phyloP scores from a whole-genome alignment of 2,888 invertebrate species.

The Pseudococcus jackbeardsleyi region DNA sequence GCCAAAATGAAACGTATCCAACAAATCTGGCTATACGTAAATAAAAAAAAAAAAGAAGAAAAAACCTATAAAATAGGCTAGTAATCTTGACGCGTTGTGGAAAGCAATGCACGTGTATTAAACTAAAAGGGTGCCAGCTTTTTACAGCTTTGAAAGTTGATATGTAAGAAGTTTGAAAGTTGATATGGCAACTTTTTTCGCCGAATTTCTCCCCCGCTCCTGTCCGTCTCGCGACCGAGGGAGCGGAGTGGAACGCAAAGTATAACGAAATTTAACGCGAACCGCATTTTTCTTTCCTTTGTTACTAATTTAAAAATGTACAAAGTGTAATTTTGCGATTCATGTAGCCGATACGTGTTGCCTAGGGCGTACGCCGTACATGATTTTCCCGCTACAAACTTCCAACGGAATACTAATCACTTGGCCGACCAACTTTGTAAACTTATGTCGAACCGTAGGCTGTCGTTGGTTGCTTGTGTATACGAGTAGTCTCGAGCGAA shows the following conservation, averaged over 20 bases:
- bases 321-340: conserved; percentile 50
- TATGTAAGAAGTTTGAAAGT: conserved; percentile 63
- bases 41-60: conserved; percentile 41
- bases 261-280: conserved; percentile 38
- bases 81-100: conserved; percentile 63
- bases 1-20: conserved; percentile 61
- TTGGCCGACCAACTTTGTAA: conserved; percentile 36
- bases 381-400: conserved; percentile 38
- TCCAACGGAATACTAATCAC: conserved; percentile 48
- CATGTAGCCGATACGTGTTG: conserved; percentile 48
- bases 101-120: conserved; percentile 62
- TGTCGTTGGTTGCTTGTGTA: background rate
- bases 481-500: background rate
- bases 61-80: conserved; percentile 59
- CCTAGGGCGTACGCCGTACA: background rate
- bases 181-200: conserved; percentile 60
- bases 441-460: conserved; percentile 7
- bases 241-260: background rate
- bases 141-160: conserved; percentile 62
- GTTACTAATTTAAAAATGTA: conserved; percentile 50
- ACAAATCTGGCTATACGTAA: conserved; percentile 58
- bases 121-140: conserved; percentile 63
- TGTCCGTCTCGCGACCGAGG: background rate
- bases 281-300: conserved; percentile 15
- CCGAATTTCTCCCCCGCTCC: background rate